Conservation (phyloP, 64 coral and sea anemone genomes). For the Stylophora pistillata region DNA sequence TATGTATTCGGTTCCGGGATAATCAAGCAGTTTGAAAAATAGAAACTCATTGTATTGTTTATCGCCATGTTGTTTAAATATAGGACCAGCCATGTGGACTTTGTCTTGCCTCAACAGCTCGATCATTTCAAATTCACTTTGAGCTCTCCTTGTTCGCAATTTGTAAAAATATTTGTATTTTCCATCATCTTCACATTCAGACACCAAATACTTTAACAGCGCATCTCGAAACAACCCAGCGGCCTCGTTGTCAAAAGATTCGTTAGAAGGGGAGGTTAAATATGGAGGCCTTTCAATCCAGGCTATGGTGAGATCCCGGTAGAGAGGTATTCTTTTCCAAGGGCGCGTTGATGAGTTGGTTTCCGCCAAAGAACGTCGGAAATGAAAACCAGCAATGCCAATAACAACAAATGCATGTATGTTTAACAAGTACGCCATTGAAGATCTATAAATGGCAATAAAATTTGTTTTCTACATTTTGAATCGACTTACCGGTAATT, state of each 20-base stretch:
- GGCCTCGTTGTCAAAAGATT: neutral
- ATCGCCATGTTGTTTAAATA: neutral
- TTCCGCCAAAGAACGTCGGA: neutral
- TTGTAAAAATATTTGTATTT: neutral
- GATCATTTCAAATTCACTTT: neutral
- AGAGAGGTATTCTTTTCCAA: neutral
- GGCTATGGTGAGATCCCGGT: neutral
- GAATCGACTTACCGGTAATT: no score
- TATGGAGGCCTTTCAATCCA: slow-evolving; percentile 5
- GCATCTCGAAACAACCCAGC: neutral
- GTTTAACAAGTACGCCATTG: no score
- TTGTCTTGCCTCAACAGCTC: neutral
- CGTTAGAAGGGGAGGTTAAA: neutral
- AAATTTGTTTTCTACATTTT: no score
- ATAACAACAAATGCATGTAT: neutral
- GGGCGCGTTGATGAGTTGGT: no score
- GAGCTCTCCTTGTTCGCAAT: neutral
- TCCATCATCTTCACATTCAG: neutral
- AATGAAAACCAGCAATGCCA: neutral
- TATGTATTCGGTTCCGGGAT: slow-evolving; percentile 51
- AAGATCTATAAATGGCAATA: no score
- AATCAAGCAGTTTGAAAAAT: slow-evolving; percentile 26
- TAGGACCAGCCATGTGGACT: neutral
- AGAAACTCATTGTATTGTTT: neutral
- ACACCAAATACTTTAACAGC: neutral